Evolutionary conservation across 2,888 invertebrate species (phyloP), one percentile per base, ranked within the genome.

Genomic region (Hydrotaea diabolus): DNA sequence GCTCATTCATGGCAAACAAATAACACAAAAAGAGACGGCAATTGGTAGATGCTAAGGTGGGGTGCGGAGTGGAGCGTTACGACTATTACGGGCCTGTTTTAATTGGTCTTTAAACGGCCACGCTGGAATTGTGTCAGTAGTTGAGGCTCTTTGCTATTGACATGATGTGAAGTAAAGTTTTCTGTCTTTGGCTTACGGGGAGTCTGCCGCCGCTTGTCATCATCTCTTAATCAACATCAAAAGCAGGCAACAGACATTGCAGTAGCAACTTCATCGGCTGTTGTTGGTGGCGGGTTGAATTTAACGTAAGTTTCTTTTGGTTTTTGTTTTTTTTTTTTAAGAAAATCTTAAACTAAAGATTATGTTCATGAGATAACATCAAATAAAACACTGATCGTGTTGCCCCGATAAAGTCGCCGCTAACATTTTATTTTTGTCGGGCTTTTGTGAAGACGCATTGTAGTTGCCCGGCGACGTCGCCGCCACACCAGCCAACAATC

Each of bases 81-180:
- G 36, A 31, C 57, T 59, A 13, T 57, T 71, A 39, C 55, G 39
- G 49, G 49, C 64, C 23, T 53, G 53, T 79, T 79, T 79, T 78
- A 79, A 79, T 79, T 79, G 78, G 73, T 72, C 77, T 72, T 79
- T 77, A 31, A 59, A 66, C 46, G 71, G 62, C 57, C 7, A 66
- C n/a, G 39, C 39, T 64, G 86, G 87, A 89, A 90, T 89, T 89
- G 89, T 89, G 90, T 88, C 90, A 89, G 88, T 71, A 43, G 74
- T 80, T 74, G 57, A 36, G 59, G 57, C 11, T 26, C 26, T 19
- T 19, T 55, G 5, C 46, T 39, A 26, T 49, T 75, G 49, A 64
- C 73, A 66, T 39, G 39, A 66, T 31, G 23, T 39, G 62, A 75
- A 75, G 46, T 39, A n/a, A 15, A 59, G 66, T 43, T 59, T 59